Evolutionary conservation across 2,888 invertebrate genomes (phyloP), one percentile per base, ranked within the genome.

Genomic region (Euzetes globulus): DNA sequence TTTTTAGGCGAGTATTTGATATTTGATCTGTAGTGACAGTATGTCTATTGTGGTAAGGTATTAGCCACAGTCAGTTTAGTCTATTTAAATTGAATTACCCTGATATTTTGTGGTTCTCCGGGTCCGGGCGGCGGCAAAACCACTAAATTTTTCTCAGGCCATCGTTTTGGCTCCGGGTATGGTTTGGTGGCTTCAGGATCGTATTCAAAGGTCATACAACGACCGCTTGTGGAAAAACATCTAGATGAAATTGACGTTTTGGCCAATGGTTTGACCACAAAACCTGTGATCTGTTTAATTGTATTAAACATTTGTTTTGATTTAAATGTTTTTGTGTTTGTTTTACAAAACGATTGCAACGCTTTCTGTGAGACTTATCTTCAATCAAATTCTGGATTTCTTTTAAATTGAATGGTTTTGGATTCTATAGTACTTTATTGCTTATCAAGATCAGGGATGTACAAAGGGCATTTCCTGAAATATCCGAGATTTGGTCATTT

Each of bases 1-100:
- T 94, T 97, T 81, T 91, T 88, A 0, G 90, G 90, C 80, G 92
- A 92, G 82, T 95, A 94, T 84, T 93, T 93, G 63, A 97, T 87
- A 81, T 94, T 90, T 19, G 86, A 84, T 80, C 89, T 88, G 85
- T 89, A 87, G 83, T 96, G 94, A 79, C 93, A 94, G 80, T 79
- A 75, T 52, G 60, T 77, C 37, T 75, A 41, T 52, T 29, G 63
- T 22, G 7, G 22, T 58, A 41, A 65, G n/a, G n/a, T n/a, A n/a
- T 65, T 11, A 7, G 17, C 7, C n/a, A 19, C 9, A 37, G n/a
- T 11, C 15, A 41, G 2, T 45, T n/a, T n/a, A n/a, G n/a, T n/a
- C n/a, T n/a, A 37, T 25, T 65, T 37, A 9, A 37, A 29, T 63
- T 27, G n/a, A n/a, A n/a, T 81, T 94, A 86, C 50, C 86, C 87